Percentiles rank a stretch among this genome's conserved stretches.
These are phyloP conservation scores for Amphimedon queenslandica DNA, from an alignment of 37 sponge, comb jelly and placozoan genomes.

Conservation along the genomic window DNA sequence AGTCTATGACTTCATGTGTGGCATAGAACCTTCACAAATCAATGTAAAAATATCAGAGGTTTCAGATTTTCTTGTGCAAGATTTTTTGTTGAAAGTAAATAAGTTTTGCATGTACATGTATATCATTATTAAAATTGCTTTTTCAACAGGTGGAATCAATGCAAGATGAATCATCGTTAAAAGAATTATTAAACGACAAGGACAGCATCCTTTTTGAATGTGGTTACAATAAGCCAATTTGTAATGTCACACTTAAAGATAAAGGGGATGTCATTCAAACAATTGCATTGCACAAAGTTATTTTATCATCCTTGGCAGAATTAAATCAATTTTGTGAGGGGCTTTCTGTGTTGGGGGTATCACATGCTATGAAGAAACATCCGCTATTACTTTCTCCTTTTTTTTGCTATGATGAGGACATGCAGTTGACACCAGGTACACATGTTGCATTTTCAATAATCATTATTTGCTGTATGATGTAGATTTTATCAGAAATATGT, in stretches of 20 bases:
- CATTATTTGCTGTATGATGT: not conserved
- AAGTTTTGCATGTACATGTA: too few relatives aligned
- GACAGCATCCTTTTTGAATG: not conserved
- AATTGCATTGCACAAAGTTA: not conserved
- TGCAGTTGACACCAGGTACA: conserved; percentile 9
- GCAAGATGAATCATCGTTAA: too few relatives aligned
- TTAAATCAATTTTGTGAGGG: conserved; percentile 18
- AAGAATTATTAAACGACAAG: too few relatives aligned
- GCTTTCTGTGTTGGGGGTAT: not conserved
- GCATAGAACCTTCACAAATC: not conserved
- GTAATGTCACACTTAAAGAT: not conserved
- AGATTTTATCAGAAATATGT: not conserved
- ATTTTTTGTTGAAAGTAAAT: not conserved
- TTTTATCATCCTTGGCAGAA: conserved; percentile 13
- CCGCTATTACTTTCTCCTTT: not conserved
- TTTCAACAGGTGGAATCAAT: too few relatives aligned
- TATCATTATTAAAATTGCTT: too few relatives aligned
- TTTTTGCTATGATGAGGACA: not conserved
- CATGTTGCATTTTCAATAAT: not conserved
- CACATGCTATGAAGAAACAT: not conserved
- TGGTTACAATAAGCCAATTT: not conserved
- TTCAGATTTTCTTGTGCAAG: not conserved
- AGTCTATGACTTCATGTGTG: conserved; percentile 1
- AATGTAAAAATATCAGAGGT: not conserved
- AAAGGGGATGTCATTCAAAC: not conserved